These are phyloP conservation scores for Otis tarda DNA, from an alignment of 2,113 vertebrate species.

Conservation along the genomic window DNA sequence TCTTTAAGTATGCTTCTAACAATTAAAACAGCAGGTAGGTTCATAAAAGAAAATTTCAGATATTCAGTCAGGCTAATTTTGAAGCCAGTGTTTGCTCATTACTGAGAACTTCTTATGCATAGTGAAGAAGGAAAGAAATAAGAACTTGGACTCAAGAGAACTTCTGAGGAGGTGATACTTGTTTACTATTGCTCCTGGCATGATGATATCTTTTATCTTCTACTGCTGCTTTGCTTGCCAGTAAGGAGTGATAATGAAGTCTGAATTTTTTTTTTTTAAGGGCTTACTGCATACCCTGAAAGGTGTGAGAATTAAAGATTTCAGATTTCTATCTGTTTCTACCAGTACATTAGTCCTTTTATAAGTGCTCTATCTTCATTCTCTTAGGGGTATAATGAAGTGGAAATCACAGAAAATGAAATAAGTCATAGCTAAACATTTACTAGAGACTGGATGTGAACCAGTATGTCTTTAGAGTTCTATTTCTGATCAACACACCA, in stretches of 20 bases:
- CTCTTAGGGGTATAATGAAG: not conserved
- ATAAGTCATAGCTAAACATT: not conserved
- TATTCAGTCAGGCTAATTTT: not conserved
- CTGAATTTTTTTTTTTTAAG: not conserved
- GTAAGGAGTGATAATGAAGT: constrained; percentile 9
- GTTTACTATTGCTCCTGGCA: not conserved
- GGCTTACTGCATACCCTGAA: not conserved
- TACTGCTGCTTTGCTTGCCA: not conserved
- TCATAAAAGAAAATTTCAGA: not conserved
- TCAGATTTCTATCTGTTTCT: not conserved
- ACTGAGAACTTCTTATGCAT: not conserved
- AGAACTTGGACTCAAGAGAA: not conserved
- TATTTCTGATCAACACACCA: not conserved
- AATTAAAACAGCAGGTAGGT: not conserved
- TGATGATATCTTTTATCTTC: constrained; percentile 17
- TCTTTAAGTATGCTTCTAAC: not conserved
- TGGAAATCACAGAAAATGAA: not conserved
- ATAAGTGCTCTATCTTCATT: not conserved
- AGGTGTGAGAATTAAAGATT: not conserved
- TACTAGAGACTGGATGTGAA: not conserved
- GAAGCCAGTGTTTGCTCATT: not conserved
- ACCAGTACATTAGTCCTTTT: not conserved
- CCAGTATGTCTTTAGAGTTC: not conserved
- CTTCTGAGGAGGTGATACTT: not conserved
- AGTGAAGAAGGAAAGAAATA: not conserved